Conservation (phyloP, 2,888 invertebrate genomes). For the Drosophila acutilabella region DNA sequence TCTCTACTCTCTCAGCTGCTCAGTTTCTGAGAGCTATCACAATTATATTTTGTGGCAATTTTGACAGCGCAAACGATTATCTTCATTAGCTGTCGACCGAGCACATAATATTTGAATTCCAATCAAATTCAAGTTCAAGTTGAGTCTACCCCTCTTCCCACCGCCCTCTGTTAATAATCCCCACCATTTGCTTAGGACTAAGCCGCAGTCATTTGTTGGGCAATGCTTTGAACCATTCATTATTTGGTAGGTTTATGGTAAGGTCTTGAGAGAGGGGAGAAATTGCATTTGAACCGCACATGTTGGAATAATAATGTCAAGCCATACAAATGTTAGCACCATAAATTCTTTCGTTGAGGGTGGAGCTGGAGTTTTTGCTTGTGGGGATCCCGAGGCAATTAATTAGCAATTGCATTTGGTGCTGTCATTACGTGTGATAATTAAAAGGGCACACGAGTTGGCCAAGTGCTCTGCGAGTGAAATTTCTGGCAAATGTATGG, state of each 20-base stretch:
- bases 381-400: constrained; percentile 66
- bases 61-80: constrained; percentile 77
- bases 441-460: constrained; percentile 69
- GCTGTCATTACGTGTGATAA: constrained; percentile 81
- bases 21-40: constrained; percentile 53
- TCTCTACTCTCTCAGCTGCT: neutral
- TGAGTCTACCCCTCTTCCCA: constrained; percentile 13
- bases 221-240: constrained; percentile 42
- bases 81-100: constrained; percentile 59
- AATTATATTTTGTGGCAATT: constrained; percentile 75
- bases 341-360: constrained; percentile 59
- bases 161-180: neutral
- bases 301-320: constrained; percentile 78
- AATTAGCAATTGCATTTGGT: constrained; percentile 81
- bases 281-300: constrained; percentile 60
- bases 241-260: constrained; percentile 1
- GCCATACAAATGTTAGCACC: constrained; percentile 66
- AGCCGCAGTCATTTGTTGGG: constrained; percentile 53
- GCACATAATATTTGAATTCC: constrained; percentile 31
- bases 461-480: constrained; percentile 35
- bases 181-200: constrained; percentile 24
- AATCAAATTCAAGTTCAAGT: constrained; percentile 67
- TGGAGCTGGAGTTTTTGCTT: constrained; percentile 14
- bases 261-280: constrained; percentile 3
- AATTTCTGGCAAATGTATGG: constrained; percentile 77